Conservation (phyloP, 2,888 invertebrate genomes). For the Perdita meconis region DNA sequence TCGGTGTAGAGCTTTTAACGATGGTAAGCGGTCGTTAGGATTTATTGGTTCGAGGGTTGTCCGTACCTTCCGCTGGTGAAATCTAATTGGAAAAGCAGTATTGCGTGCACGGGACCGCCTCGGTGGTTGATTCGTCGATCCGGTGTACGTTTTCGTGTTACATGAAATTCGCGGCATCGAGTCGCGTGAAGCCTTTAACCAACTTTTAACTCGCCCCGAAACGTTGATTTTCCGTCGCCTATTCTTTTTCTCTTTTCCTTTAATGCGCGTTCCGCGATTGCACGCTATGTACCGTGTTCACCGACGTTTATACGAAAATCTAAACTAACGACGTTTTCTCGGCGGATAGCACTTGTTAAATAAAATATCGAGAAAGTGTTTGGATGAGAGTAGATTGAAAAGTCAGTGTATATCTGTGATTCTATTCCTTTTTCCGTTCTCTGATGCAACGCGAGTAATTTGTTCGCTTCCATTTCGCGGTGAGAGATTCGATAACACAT, state of each 20-base stretch:
- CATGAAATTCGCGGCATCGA: conserved; percentile 46
- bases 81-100: conserved; percentile 80
- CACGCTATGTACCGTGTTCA: conserved; percentile 12
- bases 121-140: conserved; percentile 54
- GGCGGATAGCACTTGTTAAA: no score
- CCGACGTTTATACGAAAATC: no score
- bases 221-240: conserved; percentile 47
- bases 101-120: conserved; percentile 64
- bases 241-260: conserved; percentile 8
- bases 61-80: conserved; percentile 69
- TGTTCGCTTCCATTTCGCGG: no score
- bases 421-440: no score
- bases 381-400: no score
- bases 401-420: no score
- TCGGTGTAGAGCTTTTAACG: conserved; percentile 28
- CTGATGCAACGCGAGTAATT: no score
- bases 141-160: conserved; percentile 2
- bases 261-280: background rate
- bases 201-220: conserved; percentile 39
- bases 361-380: no score
- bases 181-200: conserved; percentile 44
- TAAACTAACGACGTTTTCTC: no score
- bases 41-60: conserved; percentile 72
- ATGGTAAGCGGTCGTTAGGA: conserved; percentile 51
- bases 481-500: no score